These are phyloP conservation scores for Acanthoscelides obtectus DNA, from an alignment of 2,888 invertebrate species.

Conservation along the genomic window DNA sequence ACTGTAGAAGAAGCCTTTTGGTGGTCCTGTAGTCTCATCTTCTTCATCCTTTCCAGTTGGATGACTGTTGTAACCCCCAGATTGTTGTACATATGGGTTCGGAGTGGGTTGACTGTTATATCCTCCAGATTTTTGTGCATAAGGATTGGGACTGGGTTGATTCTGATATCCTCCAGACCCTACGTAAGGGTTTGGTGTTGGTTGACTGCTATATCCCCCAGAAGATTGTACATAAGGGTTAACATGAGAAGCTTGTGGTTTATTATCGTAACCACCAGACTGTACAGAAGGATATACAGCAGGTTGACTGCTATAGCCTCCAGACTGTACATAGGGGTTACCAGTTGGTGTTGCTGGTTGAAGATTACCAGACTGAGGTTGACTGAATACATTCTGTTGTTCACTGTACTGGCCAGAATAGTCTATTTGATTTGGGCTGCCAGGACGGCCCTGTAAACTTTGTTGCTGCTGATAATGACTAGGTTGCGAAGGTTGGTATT, in stretches of 20 bases:
- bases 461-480: slow-evolving; percentile 12
- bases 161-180: neutral
- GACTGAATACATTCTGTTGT: slow-evolving; percentile 19
- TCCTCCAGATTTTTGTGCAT: neutral
- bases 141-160: neutral
- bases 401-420: slow-evolving; percentile 26
- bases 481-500: slow-evolving; percentile 11
- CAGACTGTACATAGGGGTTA: neutral
- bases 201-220: neutral
- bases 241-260: neutral
- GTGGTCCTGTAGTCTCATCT: slow-evolving; percentile 48
- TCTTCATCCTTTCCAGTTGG: slow-evolving; percentile 18
- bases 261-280: neutral
- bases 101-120: neutral
- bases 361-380: slow-evolving; percentile 8
- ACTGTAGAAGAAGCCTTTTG: slow-evolving; percentile 69
- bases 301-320: neutral
- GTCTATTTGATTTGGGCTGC: slow-evolving; percentile 19
- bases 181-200: slow-evolving; percentile 4
- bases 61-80: neutral
- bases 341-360: neutral
- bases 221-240: neutral
- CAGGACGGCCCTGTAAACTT: slow-evolving; percentile 5
- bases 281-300: neutral
- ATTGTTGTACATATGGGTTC: slow-evolving; percentile 1